These are phyloP conservation scores for Sebastes nivosus DNA, from an alignment of 2,797 vertebrate genomes.

Conservation along the genomic window DNA sequence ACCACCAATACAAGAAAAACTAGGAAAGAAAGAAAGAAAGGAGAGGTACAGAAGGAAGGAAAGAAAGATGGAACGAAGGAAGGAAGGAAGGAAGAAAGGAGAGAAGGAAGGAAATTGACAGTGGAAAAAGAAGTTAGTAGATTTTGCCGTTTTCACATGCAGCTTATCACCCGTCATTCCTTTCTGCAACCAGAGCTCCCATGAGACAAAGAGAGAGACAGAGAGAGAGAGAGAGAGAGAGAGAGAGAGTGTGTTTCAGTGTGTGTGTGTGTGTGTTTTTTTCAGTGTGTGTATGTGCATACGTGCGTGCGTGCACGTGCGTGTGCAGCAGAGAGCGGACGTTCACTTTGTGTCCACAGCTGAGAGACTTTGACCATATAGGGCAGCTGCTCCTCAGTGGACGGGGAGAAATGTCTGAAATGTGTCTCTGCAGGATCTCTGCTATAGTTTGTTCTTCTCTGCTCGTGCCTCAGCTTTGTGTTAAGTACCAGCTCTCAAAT, in stretches of 20 bases:
- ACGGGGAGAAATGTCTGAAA: constrained; percentile 73
- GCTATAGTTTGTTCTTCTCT: background rate
- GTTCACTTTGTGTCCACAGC: constrained; percentile 62
- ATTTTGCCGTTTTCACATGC: constrained; percentile 33
- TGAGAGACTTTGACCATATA: constrained; percentile 80
- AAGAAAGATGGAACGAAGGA: background rate
- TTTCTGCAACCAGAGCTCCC: constrained; percentile 52
- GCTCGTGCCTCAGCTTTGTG: background rate
- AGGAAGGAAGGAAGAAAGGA: background rate
- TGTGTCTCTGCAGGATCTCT: constrained; percentile 53
- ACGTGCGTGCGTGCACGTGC: background rate
- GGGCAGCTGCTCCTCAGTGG: constrained; percentile 67
- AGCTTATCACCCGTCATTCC: constrained; percentile 68
- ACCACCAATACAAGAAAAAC: too few species aligned
- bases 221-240: constrained; percentile 42
- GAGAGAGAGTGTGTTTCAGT: background rate
- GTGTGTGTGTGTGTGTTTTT: background rate
- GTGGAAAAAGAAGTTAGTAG: constrained; percentile 23
- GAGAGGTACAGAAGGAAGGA: background rate
- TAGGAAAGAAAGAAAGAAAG: too few species aligned
- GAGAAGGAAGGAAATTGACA: background rate
- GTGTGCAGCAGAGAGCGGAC: constrained; percentile 20
- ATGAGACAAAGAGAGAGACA: constrained; percentile 31
- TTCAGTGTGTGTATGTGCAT: constrained; percentile 18
- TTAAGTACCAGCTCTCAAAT: background rate